These are phyloP conservation scores for Drosophila yakuba DNA, from an alignment of 1,140 invertebrate species.

Conservation along the genomic window DNA sequence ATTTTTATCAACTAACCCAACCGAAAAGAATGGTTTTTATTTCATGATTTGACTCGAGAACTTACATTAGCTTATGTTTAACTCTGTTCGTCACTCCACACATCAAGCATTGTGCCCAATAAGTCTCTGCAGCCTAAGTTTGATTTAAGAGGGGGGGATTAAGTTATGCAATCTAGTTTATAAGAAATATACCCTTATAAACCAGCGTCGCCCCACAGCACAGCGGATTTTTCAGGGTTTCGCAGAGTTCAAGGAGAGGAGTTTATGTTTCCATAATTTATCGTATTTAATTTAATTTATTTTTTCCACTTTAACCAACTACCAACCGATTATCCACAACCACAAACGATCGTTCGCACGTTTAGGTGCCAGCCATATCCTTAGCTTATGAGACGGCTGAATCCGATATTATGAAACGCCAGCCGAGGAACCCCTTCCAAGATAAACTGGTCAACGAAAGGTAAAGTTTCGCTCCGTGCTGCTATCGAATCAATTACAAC, in stretches of 20 bases:
- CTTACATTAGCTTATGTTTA: conserved; percentile 35
- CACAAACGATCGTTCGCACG: conserved; percentile 51
- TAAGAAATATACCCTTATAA: conserved; percentile 38
- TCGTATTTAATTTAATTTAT: conserved; percentile 77
- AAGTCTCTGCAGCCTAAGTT: conserved; percentile 51
- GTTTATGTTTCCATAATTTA: conserved; percentile 70
- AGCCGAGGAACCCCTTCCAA: conserved; percentile 97
- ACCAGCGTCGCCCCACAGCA: conserved; percentile 16
- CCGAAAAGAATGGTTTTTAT: conserved; percentile 9
- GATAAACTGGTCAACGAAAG: conserved; percentile 99
- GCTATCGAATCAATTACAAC: conserved; percentile 46
- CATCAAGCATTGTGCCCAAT: conserved; percentile 7
- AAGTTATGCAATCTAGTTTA: conserved; percentile 24
- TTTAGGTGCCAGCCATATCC: conserved; percentile 99
- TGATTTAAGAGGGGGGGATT: conserved; percentile 30
- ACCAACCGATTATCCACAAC: conserved; percentile 34
- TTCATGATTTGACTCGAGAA: conserved; percentile 24
- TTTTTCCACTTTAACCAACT: conserved; percentile 60
- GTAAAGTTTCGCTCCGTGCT: conserved; percentile 87
- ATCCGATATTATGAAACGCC: conserved; percentile 99
- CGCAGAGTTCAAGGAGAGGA: conserved; percentile 10
- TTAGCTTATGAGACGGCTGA: conserved; percentile 99
- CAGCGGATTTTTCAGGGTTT: conserved; percentile 28
- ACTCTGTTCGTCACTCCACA: conserved; percentile 43
- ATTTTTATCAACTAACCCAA: conserved; percentile 58